Evolutionary conservation across 2,797 vertebrate genomes (phyloP).

Genomic region (Sarcophilus harrisii): DNA sequence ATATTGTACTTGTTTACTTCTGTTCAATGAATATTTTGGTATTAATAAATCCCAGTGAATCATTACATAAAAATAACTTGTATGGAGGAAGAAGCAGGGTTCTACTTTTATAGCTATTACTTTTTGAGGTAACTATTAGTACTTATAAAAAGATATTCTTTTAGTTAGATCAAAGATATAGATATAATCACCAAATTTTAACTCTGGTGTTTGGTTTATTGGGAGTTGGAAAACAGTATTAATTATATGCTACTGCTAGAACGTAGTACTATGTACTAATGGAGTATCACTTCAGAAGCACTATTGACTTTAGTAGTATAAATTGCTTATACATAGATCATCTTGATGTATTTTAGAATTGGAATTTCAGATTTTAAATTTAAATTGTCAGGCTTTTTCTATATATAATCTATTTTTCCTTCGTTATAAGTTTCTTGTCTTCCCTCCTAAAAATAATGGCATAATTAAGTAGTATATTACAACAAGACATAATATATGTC

Average conservation of each 20-base stretch:
- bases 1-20: not conserved
- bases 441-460: slow-evolving; percentile 45
- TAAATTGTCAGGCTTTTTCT: slow-evolving; percentile 41
- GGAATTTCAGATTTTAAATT: not conserved
- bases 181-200: slow-evolving; percentile 34
- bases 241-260: not conserved
- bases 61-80: too few species aligned
- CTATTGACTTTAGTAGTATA: slow-evolving; percentile 17
- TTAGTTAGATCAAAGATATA: slow-evolving; percentile 33
- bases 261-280: not conserved
- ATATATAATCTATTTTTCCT: slow-evolving; percentile 46
- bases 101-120: not conserved
- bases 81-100: not conserved
- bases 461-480: slow-evolving; percentile 6
- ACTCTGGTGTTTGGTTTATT: slow-evolving; percentile 19
- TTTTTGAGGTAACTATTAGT: slow-evolving; percentile 15
- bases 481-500: not conserved
- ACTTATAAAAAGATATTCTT: not conserved
- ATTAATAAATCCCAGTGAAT: not conserved
- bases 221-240: slow-evolving; percentile 22
- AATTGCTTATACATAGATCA: slow-evolving; percentile 18
- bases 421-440: slow-evolving; percentile 39
- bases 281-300: not conserved
- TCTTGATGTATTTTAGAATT: slow-evolving; percentile 22
- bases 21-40: slow-evolving; percentile 16